Base-by-base conservation (phyloP, 2,888 invertebrate species). In the Scaptomyza parva region DNA sequence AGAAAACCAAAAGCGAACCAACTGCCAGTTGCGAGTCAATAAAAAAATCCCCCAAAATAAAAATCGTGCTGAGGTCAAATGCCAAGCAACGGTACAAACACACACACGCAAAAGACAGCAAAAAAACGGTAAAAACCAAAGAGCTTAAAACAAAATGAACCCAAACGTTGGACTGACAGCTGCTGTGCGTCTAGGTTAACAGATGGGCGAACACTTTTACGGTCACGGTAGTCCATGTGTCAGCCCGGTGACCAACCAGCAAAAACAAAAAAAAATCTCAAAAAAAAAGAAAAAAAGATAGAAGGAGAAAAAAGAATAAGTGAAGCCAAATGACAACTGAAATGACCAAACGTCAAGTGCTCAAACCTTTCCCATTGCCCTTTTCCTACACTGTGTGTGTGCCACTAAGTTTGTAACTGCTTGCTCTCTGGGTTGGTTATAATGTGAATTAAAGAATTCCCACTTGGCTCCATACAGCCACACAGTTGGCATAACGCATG, bases 131-230 rank as follows among this genome's bases (percentile, higher is more conserved):
- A 39, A 48, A 55, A 35, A 55, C 24, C 53, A 69, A 69, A 70
- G 75, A 73, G 66, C 78, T 77, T 72, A 62, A 83, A 86, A 71
- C 77, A 64, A 78, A 82, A 75, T 79, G 65, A 65, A 69, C 71
- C 67, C 66, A 66, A 54, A 37, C 17, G 37, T 37, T 41, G 45
- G 71, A 78, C 66, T 79, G 84, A 77, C 84, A 85, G 79, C 67
- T 68, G 75, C 67, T 66, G 75, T 81, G 47, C 64, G 81, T 78
- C 73, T 77, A 75, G 68, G 71, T 52, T 84, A 81, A 86, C 86
- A 84, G 84, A 84, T 86, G 86, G 84, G 75, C 71, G 81, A 75
- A 81, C 81, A 86, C 17, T 37, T 84, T 81, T 83, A 73, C 78
- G 75, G 69, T 70, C 77, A 73, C 69, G 58, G 65, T 58, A 64